Conservation (phyloP, 2,888 invertebrate species). For the Orthosia gracilis region DNA sequence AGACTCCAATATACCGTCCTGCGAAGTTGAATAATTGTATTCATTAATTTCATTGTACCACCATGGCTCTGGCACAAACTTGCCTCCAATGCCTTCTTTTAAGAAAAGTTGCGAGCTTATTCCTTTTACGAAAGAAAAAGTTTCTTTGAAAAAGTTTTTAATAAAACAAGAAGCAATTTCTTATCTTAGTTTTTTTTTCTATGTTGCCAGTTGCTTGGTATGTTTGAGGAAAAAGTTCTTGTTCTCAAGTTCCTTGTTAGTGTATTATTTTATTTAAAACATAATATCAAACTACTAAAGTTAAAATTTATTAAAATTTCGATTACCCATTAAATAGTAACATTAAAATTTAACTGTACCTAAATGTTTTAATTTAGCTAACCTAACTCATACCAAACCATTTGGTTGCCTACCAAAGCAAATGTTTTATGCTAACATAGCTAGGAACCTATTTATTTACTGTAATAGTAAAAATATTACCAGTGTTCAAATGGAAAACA, state of each 20-base stretch:
- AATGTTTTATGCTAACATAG: neutral
- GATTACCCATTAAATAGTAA: neutral
- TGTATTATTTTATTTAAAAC: neutral
- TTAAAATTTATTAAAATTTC: neutral
- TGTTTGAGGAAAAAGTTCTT: slow-evolving; percentile 9
- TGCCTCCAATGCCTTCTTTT: slow-evolving; percentile 10
- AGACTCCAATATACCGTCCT: slow-evolving; percentile 25
- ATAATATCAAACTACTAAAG: neutral
- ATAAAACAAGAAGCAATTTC: slow-evolving; percentile 53
- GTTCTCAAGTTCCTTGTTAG: neutral
- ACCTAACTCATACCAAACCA: no score
- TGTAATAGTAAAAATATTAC: no score
- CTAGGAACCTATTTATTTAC: no score
- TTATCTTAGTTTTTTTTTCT: slow-evolving; percentile 36
- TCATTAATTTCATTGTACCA: slow-evolving; percentile 54
- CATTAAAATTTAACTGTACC: neutral
- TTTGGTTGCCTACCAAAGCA: no score
- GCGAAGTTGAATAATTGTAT: slow-evolving; percentile 50
- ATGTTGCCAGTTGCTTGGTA: neutral
- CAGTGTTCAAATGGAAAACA: no score
- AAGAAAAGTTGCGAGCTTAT: slow-evolving; percentile 25
- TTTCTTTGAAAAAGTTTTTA: slow-evolving; percentile 48
- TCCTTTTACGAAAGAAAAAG: slow-evolving; percentile 21
- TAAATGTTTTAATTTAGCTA: no score
- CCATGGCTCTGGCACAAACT: slow-evolving; percentile 34